Conservation (phyloP, 2,113 vertebrate species). For the Protobothrops flavoviridis region DNA sequence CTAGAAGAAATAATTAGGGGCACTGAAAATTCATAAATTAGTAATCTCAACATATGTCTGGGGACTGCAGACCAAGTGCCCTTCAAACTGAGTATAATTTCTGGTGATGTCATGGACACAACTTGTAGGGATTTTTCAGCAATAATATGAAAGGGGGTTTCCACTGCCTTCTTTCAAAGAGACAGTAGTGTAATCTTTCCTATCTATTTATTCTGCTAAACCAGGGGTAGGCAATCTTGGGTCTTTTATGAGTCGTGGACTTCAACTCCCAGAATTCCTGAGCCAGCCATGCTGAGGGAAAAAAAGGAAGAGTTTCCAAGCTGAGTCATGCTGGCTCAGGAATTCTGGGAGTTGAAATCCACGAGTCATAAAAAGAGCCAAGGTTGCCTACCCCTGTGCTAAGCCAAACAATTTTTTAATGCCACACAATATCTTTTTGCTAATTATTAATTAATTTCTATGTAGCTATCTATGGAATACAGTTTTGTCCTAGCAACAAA, state of each 20-base stretch:
- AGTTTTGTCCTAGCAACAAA: not conserved
- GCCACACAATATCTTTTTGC: not conserved
- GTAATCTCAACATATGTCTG: not conserved
- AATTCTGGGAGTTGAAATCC: no score
- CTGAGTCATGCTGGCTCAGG: no score
- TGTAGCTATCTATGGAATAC: not conserved
- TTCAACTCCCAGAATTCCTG: no score
- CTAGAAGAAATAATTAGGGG: conserved; percentile 65
- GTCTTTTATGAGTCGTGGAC: no score
- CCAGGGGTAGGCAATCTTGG: not conserved
- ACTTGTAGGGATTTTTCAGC: not conserved
- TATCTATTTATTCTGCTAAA: not conserved
- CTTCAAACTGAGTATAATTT: not conserved
- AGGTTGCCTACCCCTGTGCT: not conserved
- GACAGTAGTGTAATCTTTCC: not conserved
- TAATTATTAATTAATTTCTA: not conserved
- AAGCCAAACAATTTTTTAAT: not conserved
- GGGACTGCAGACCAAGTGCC: not conserved
- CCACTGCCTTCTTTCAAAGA: not conserved
- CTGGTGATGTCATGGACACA: not conserved
- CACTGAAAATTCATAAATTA: conserved; percentile 17
- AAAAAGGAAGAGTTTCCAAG: no score
- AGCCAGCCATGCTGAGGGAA: no score
- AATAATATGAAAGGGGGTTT: not conserved
- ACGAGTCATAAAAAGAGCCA: no score